A percentile compares a stretch with the other conserved stretches of the same genome.
Evolutionary conservation across 37 sponge, comb jelly and placozoan genomes (phyloP).

Genomic region (Spongilla lacustris): DNA sequence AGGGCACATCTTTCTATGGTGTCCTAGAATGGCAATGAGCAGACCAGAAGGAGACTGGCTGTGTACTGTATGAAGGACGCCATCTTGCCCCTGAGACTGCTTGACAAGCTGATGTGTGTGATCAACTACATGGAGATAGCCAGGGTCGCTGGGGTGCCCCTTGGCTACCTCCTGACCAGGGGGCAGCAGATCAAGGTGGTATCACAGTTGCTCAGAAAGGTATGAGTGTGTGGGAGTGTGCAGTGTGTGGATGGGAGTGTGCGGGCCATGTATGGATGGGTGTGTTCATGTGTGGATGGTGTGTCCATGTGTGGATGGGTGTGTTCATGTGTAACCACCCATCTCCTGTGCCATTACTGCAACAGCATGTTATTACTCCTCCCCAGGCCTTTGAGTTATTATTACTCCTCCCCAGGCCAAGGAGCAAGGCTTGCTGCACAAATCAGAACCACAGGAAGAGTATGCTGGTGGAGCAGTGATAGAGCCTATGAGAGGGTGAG

Average conservation of each 20-base stretch:
- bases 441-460: slow-evolving; percentile 76
- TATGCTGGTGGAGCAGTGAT: slow-evolving; percentile 97
- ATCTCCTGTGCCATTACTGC: too few relatives aligned
- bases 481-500: slow-evolving; percentile 88
- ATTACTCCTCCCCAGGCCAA: slow-evolving; percentile 69
- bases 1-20: background rate
- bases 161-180: slow-evolving; percentile 89
- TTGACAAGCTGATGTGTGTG: slow-evolving; percentile 97
- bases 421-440: slow-evolving; percentile 82
- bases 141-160: slow-evolving; percentile 96
- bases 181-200: slow-evolving; percentile 99
- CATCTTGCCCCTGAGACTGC: slow-evolving; percentile 87
- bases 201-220: slow-evolving; percentile 89
- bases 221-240: background rate
- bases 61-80: slow-evolving; percentile 99
- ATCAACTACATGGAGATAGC: slow-evolving; percentile 99
- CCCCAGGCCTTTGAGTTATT: too few relatives aligned
- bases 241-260: too few relatives aligned
- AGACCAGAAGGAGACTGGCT: slow-evolving; percentile 89
- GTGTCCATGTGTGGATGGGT: background rate
- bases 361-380: background rate
- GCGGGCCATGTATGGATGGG: background rate
- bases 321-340: background rate
- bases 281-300: background rate
- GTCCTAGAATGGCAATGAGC: slow-evolving; percentile 88